Evolutionary conservation across 2,888 invertebrate species (phyloP).

Genomic region (Sesia apiformis): DNA sequence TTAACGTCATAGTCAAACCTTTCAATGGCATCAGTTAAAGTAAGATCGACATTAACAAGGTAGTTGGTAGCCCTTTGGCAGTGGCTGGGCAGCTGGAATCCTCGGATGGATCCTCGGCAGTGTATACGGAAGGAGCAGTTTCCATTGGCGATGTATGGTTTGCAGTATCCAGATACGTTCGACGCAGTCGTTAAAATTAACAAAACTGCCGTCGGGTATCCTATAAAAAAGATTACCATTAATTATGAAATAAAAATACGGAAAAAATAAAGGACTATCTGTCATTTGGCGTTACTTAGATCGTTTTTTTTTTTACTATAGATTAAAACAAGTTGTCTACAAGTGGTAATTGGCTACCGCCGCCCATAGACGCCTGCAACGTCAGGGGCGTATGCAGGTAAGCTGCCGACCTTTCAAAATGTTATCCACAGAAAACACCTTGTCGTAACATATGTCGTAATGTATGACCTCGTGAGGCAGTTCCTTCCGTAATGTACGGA

Average conservation of each 20-base stretch:
- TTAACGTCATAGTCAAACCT: slow-evolving; percentile 25
- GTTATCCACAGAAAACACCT: too few species aligned
- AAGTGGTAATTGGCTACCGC: too few species aligned
- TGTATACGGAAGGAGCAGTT: slow-evolving; percentile 32
- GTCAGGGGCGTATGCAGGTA: too few species aligned
- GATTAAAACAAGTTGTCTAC: too few species aligned
- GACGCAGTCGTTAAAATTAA: not conserved
- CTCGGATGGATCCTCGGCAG: slow-evolving; percentile 32
- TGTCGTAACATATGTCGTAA: too few species aligned
- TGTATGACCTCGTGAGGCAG: too few species aligned
- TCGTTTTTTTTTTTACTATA: too few species aligned
- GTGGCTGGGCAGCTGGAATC: slow-evolving; percentile 24
- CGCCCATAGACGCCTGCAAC: too few species aligned
- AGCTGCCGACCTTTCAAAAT: too few species aligned
- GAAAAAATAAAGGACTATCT: too few species aligned
- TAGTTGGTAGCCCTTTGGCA: slow-evolving; percentile 46
- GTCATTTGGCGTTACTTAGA: too few species aligned
- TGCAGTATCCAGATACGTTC: not conserved
- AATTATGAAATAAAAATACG: not conserved
- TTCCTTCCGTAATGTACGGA: too few species aligned
- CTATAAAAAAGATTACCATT: not conserved
- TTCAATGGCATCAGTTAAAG: slow-evolving; percentile 30
- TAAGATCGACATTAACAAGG: slow-evolving; percentile 35
- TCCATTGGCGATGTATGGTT: slow-evolving; percentile 8
- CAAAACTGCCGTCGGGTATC: not conserved